Conservation (phyloP, 2,888 invertebrate genomes). For the Drosophila suboccidentalis region DNA sequence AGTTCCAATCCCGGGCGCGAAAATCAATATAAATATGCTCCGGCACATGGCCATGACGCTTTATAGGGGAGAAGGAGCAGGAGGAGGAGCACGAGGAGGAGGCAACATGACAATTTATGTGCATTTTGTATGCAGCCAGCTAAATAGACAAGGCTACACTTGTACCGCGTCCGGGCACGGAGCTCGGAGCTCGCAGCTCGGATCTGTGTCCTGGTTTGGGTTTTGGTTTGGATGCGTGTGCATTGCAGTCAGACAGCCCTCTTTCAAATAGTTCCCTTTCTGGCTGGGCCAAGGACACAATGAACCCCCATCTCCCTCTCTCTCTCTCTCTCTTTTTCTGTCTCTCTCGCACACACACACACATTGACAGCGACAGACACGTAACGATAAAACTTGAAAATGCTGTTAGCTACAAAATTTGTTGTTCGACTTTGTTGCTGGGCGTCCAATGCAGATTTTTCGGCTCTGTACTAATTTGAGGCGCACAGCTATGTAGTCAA, state of each 20-base stretch:
- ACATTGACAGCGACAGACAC: conserved; percentile 32
- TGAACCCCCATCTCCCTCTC: conserved; percentile 13
- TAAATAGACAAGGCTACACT: conserved; percentile 74
- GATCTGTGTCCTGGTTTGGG: background rate
- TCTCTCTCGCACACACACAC: conserved; percentile 14
- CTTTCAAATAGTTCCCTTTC: conserved; percentile 34
- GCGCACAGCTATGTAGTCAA: conserved; percentile 54
- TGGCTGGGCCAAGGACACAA: conserved; percentile 76
- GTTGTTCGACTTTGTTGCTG: conserved; percentile 65
- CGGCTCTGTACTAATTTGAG: conserved; percentile 68
- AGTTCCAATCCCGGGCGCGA: conserved; percentile 60
- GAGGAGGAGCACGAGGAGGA: background rate
- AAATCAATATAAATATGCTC: conserved; percentile 80
- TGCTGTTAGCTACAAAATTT: conserved; percentile 82
- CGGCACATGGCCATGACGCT: conserved; percentile 62
- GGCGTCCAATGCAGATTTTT: conserved; percentile 65
- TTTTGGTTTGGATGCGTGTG: conserved; percentile 37
- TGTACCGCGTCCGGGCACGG: conserved; percentile 15
- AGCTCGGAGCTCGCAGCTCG: background rate
- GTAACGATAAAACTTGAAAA: conserved; percentile 80
- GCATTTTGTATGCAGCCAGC: conserved; percentile 80
- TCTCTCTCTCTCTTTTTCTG: conserved; percentile 12
- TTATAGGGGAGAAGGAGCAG: background rate
- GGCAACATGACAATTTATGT: conserved; percentile 79
- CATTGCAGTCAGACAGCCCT: conserved; percentile 16